Percentiles rank a stretch among this genome's conserved stretches.
Conservation (phyloP, 1,140 invertebrate species). For the Myzus persicae region DNA sequence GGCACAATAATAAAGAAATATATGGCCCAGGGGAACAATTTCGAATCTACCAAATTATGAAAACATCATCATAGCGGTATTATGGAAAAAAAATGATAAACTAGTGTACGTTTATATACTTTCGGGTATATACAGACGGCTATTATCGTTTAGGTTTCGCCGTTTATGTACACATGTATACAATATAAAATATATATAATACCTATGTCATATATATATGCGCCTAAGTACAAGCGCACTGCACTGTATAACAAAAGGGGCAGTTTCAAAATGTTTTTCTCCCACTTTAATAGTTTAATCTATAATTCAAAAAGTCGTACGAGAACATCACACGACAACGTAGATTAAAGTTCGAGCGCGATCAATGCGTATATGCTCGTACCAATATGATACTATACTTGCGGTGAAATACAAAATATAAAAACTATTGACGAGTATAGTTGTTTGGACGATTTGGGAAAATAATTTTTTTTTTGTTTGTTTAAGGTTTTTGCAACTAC, state of each 20-base stretch:
- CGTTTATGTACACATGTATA: not conserved
- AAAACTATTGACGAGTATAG: not conserved
- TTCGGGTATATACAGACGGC: not conserved
- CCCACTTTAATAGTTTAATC: not conserved
- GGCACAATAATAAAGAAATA: conserved; percentile 36
- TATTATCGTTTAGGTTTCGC: conserved; percentile 3
- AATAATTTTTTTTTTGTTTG: too few species aligned
- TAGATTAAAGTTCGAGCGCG: not conserved
- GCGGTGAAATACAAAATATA: not conserved
- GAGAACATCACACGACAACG: not conserved
- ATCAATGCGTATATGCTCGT: not conserved
- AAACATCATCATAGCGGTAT: conserved; percentile 10
- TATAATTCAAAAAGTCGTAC: not conserved
- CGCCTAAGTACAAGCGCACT: not conserved
- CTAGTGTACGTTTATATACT: not conserved
- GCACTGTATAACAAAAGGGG: not conserved
- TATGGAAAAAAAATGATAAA: not conserved
- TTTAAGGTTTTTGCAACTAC: too few species aligned
- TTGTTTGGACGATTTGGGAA: not conserved
- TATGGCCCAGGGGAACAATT: conserved; percentile 27
- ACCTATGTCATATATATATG: not conserved
- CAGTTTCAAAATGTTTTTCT: not conserved
- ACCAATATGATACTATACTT: not conserved
- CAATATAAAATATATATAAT: not conserved
- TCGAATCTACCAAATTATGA: not conserved